Evolutionary conservation across 2,113 vertebrate genomes (phyloP), one percentile per base, ranked within the genome.

Genomic region (Sterrhoptilus dennistouni): DNA sequence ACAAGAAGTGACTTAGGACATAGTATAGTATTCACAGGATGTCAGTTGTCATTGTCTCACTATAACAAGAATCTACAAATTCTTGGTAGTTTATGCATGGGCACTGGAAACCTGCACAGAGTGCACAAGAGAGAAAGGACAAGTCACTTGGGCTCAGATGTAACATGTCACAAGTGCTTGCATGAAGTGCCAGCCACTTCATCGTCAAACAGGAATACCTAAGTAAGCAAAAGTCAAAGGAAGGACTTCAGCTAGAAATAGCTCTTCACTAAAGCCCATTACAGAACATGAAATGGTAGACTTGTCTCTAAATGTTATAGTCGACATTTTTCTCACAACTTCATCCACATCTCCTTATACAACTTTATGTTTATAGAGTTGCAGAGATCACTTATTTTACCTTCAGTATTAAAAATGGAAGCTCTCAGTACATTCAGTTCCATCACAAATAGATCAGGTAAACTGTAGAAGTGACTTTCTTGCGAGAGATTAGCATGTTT

Each of bases 181-280:
- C 31, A 87, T 45, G 65, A 71, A 88, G 81, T 92, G 93, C 93
- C 91, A 95, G 74, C 87, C 74, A 93, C 86, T 76, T 91, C 81
- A 95, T 93, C 65, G 15, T 91, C 87, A 93, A 92, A 79, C 95
- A 95, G 97, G 97, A 97, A 97, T 77, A 96, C 79, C 61, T 84
- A 95, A 93, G 96, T 97, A 98, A 98, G 97, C 96, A 98, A 94
- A 98, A 97, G 89, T 91, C 92, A 87, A 80, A 91, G 95, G 87
- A 97, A 95, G 82, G 79, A 95, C 76, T 88, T 78, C 45, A 91
- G 96, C 92, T 86, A 96, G 91, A 98, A 98, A 98, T 96, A 97
- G 96, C 95, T 93, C 92, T 91, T 93, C 81, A 79, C 91, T 84
- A 83, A 95, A 96, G 87, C 76, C 76, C 19, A n/a, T 20, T 84